Percentiles rank a stretch among this genome's conserved stretches.
phyloP scores from a whole-genome alignment of 2,888 invertebrate species.

The Brachypalpus laphriformis region DNA sequence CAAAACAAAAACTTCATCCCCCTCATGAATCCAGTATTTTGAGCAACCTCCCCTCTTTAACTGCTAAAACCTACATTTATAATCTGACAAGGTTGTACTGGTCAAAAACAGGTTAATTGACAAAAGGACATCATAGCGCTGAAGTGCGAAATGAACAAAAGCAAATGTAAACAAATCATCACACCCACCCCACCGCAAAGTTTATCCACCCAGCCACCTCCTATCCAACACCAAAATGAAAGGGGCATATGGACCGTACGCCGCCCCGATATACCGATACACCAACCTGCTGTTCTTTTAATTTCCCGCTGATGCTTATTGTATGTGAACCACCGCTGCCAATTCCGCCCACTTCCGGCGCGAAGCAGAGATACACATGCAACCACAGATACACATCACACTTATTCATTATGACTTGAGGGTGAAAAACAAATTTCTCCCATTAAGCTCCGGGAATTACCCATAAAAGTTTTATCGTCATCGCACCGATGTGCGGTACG shows the following conservation, averaged over 20 bases:
- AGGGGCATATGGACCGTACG: constrained; percentile 8
- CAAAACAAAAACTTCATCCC: background rate
- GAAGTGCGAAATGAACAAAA: constrained; percentile 20
- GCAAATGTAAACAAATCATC: constrained; percentile 44
- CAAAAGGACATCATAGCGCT: constrained; percentile 1
- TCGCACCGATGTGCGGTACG: constrained; percentile 69
- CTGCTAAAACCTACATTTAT: background rate
- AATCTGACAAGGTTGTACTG: background rate
- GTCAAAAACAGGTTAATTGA: constrained; percentile 42
- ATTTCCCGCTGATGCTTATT: constrained; percentile 49
- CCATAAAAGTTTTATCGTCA: constrained; percentile 74
- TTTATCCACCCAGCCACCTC: background rate
- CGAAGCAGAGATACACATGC: constrained; percentile 53
- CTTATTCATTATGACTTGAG: constrained; percentile 72
- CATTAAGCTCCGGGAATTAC: constrained; percentile 74
- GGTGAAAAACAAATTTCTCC: constrained; percentile 73
- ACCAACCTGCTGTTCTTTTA: constrained; percentile 59
- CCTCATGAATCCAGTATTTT: background rate
- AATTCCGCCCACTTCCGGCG: constrained; percentile 25
- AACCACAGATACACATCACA: constrained; percentile 65
- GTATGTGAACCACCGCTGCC: constrained; percentile 8
- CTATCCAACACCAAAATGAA: background rate
- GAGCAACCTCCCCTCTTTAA: background rate
- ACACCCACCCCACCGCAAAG: background rate
- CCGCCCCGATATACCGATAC: constrained; percentile 25